Evolutionary conservation across 2,888 invertebrate genomes (phyloP), one percentile per base, ranked within the genome.

Genomic region (Dione juno): DNA sequence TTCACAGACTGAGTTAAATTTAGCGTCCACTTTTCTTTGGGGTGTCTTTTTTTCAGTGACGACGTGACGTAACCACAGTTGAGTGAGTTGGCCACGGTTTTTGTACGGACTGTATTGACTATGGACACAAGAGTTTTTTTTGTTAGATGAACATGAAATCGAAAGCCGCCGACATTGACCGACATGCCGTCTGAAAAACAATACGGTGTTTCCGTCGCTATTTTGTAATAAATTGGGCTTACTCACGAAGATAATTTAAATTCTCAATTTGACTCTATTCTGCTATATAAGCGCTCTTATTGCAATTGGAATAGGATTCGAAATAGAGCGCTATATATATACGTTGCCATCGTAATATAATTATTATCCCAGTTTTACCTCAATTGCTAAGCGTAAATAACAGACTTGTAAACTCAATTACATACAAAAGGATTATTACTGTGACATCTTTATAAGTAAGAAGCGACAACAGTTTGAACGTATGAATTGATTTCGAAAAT

Each of bases 161-260:
- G 87, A 88, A 88, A 89, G 84, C 87, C 59, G 76, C 80, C 84
- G 90, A 85, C 91, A 89, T 89, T 90, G 91, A 91, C 90, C 89
- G 87, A 89, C 86, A 85, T 88, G 84, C 81, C 70, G 74, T 76
- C 83, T 84, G 86, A 88, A 88, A 89, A 88, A 89, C 88, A 87
- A 88, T 88, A 82, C 83, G 75, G 78, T 79, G 78, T 76, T 76
- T 76, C 77, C 75, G 78, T 75, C 78, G 74, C 75, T 73, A 74
- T 78, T 75, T 75, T 76, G 77, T 75, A 75, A 77, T 74, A 70
- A 74, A 77, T 74, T 72, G 67, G 64, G 64, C 69, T 71, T 69
- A 71, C 73, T 73, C 73, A 69, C 66, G 69, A 66, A 74, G 69
- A 71, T 66, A 67, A 71, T 74, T 71, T 59, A 59, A 67, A 71